These are phyloP conservation scores for Asarcornis scutulata DNA, from an alignment of 2,113 vertebrate genomes.

Conservation along the genomic window DNA sequence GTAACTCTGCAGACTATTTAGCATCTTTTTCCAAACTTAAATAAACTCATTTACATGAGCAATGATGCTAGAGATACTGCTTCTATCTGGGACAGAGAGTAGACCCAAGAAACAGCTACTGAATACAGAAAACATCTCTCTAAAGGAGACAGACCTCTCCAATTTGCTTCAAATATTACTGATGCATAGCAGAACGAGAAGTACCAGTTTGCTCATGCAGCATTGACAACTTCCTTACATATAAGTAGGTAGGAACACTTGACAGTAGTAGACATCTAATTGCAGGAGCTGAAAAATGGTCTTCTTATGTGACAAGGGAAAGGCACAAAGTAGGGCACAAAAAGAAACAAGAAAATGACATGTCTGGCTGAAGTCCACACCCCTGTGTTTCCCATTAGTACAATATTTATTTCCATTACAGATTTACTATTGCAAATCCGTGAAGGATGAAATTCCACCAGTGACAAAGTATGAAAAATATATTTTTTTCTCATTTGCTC, in stretches of 20 bases:
- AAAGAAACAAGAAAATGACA: background rate
- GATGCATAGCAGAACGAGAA: background rate
- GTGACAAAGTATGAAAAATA: background rate
- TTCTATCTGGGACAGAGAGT: background rate
- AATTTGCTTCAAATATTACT: background rate
- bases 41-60: background rate
- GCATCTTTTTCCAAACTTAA: background rate
- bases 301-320: background rate
- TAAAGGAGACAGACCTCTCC: background rate
- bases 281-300: background rate
- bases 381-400: background rate
- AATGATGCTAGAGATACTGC: background rate
- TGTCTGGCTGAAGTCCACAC: background rate
- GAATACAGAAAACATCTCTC: background rate
- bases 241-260: background rate
- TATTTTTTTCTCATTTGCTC: background rate
- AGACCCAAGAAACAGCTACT: background rate
- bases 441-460: background rate
- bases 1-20: background rate
- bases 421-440: background rate
- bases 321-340: conserved; percentile 19
- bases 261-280: background rate
- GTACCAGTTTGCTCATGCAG: background rate
- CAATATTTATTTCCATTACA: background rate
- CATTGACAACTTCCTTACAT: background rate